These are phyloP conservation scores for Cryptotermes secundus DNA, from an alignment of 1,140 invertebrate genomes.

Conservation along the genomic window DNA sequence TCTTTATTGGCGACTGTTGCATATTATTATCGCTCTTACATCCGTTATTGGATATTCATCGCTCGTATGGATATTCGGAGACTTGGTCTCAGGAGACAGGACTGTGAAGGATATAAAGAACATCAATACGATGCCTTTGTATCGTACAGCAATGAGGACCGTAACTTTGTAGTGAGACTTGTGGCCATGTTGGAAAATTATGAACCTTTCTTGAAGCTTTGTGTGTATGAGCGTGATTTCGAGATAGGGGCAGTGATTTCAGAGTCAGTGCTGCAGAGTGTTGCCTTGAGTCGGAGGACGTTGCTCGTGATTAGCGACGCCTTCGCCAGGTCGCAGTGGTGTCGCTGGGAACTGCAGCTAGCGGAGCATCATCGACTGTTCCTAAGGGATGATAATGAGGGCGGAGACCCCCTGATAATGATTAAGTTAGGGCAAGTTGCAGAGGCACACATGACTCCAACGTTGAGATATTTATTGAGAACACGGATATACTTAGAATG, in stretches of 20 bases:
- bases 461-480: conserved; percentile 58
- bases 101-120: conserved; percentile 31
- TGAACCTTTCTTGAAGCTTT: conserved; percentile 57
- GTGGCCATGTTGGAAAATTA: conserved; percentile 56
- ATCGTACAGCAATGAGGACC: conserved; percentile 63
- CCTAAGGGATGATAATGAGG: conserved; percentile 42
- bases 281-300: conserved; percentile 59
- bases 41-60: conserved; percentile 57
- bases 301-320: conserved; percentile 63
- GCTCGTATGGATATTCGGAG: conserved; percentile 50
- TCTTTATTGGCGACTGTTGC: conserved; percentile 42
- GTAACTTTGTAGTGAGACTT: conserved; percentile 58
- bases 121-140: conserved; percentile 66
- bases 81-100: conserved; percentile 42
- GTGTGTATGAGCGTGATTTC: conserved; percentile 67
- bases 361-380: conserved; percentile 49
- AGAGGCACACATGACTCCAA: conserved; percentile 54
- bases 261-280: conserved; percentile 59
- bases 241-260: conserved; percentile 60
- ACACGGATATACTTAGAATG: conserved; percentile 62
- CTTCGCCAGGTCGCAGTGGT: conserved; percentile 67
- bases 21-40: conserved; percentile 51
- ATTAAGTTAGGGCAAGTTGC: conserved; percentile 58
- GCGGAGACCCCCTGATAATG: conserved; percentile 57
- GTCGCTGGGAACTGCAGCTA: conserved; percentile 62